These are phyloP conservation scores for Harlomillsia oculata DNA, from an alignment of 1,140 invertebrate genomes.

Conservation along the genomic window DNA sequence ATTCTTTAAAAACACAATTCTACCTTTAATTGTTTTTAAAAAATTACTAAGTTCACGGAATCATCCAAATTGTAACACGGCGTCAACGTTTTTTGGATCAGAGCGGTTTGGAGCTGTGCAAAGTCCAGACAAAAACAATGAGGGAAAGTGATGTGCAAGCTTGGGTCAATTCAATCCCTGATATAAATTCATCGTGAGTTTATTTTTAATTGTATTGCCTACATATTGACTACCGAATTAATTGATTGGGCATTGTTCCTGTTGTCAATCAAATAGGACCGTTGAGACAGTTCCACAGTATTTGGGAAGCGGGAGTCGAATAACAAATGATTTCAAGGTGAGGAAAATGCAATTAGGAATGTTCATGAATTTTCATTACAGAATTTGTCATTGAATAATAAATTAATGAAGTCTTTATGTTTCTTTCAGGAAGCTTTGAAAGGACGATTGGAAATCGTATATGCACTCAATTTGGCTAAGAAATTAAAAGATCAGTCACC, in stretches of 20 bases:
- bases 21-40: too few species aligned
- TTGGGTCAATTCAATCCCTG: neutral
- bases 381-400: too few species aligned
- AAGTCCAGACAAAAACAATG: neutral
- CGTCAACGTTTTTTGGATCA: too few species aligned
- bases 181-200: slow-evolving; percentile 1
- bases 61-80: too few species aligned
- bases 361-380: neutral
- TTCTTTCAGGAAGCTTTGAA: neutral
- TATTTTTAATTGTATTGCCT: neutral
- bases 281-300: neutral
- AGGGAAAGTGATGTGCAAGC: slow-evolving; percentile 3
- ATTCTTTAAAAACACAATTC: too few species aligned
- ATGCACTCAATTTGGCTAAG: neutral
- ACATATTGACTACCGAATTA: too few species aligned
- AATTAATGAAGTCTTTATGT: neutral
- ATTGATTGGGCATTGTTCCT: too few species aligned
- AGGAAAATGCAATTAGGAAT: neutral
- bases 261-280: too few species aligned
- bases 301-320: neutral
- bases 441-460: slow-evolving; percentile 1
- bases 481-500: slow-evolving; percentile 2
- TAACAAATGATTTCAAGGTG: slow-evolving; percentile 2
- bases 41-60: too few species aligned
- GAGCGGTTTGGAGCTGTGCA: too few species aligned